phyloP scores from a whole-genome alignment of 1,140 invertebrate species.

The Zaprionus kolodkinae region DNA sequence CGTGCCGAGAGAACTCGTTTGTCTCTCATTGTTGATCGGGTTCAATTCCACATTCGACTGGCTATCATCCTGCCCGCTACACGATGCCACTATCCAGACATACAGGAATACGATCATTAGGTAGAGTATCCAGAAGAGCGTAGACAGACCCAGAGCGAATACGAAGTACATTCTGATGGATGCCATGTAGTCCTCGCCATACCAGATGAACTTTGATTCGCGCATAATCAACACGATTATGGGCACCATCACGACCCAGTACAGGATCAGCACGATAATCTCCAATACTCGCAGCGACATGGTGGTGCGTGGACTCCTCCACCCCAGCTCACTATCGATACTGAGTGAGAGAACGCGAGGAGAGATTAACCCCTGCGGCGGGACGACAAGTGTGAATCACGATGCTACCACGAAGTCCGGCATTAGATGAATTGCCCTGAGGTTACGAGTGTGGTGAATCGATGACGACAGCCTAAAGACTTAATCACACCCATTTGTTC shows the following conservation, averaged over 20 bases:
- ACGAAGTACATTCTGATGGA: neutral
- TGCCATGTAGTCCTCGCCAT: neutral
- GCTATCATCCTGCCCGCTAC: no score
- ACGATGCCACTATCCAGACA: neutral
- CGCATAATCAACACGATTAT: neutral
- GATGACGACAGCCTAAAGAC: neutral
- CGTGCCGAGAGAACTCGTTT: no score
- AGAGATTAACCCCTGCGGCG: neutral
- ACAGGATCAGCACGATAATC: neutral
- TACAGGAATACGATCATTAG: neutral
- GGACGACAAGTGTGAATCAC: neutral
- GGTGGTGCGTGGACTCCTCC: neutral
- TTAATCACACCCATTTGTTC: slow-evolving; percentile 2
- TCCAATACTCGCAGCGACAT: neutral
- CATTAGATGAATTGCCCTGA: neutral
- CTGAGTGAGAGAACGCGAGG: neutral
- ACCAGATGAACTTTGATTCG: neutral
- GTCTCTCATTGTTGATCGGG: no score
- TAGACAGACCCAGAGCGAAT: neutral
- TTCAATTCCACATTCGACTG: no score
- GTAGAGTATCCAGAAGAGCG: neutral
- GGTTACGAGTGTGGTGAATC: neutral
- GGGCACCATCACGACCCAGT: neutral
- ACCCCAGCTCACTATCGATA: neutral
- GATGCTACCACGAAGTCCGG: neutral